Base-by-base conservation (phyloP, 2,888 invertebrate species). In the Cataglyphis albicans region DNA sequence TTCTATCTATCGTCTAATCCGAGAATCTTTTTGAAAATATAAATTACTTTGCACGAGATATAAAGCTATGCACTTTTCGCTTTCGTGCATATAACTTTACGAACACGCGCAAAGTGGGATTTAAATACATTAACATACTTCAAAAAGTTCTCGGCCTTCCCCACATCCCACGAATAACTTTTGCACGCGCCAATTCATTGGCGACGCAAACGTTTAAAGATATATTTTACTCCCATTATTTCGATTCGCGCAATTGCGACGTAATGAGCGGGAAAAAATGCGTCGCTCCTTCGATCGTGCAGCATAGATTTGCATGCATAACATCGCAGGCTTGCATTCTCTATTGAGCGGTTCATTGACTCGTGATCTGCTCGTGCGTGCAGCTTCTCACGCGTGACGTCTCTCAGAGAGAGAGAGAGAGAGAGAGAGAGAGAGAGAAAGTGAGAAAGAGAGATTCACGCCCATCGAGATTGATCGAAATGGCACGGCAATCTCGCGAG, bases 231-330 rank as follows among this genome's bases (percentile, higher is more conserved):
- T 70, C 55, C 48, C 44, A 52, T 59, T 70, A 59, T 70, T 59
- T 70, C 44, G 44, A 41, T 41, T 18, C 72, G 59, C 72, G 78
- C 78, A 59, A 78, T 78, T 80, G 78, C 78, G 59, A 35, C 35
- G 44, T 55, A 38, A 32, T 48, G 59, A 80, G 59, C 70, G 72
- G 59, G 21, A 80, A 78, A 78, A 80, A 72, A 48, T 57, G 41
- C 72, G 72, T 80, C 78, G 78, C 78, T 80, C 78, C 78, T 80
- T 72, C 78, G 78, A 59, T 32, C 78, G 44, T 52, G 48, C 44
- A 61, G 78, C 72, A 80, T 80, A 80, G 78, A 80, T 80, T 80
- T 80, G 78, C 78, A 80, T 80, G 72, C 21, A 59, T 80, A 70
- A 80, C 59, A 21, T n/a, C 76, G 59, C 78, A 59, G 59, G 59